Evolutionary conservation across 2,797 vertebrate genomes (phyloP).

Genomic region (Galagoides demidoff): DNA sequence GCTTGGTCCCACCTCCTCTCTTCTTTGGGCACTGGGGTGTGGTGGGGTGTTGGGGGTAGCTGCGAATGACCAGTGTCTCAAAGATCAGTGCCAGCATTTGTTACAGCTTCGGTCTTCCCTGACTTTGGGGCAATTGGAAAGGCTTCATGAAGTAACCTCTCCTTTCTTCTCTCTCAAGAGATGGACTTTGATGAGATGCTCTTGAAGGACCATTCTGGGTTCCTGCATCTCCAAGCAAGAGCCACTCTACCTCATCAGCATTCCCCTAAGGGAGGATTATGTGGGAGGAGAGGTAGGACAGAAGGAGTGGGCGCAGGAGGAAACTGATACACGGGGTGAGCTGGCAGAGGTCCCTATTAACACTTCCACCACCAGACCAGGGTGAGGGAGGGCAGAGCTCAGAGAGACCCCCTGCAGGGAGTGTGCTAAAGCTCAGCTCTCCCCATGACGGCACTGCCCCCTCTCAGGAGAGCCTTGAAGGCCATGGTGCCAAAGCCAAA

Average conservation of each 20-base stretch:
- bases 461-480: background rate
- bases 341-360: background rate
- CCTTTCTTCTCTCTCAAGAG: background rate
- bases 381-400: background rate
- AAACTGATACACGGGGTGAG: background rate
- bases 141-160: background rate
- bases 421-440: background rate
- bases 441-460: background rate
- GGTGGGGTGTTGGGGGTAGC: background rate
- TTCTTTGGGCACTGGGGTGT: background rate
- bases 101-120: background rate
- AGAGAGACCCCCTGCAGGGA: background rate
- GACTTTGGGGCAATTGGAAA: background rate
- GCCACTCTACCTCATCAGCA: background rate
- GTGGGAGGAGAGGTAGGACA: background rate
- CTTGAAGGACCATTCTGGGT: background rate
- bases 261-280: background rate
- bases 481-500: background rate
- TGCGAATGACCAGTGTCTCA: background rate
- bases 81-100: background rate
- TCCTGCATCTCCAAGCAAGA: background rate
- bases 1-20: background rate
- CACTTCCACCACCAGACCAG: background rate
- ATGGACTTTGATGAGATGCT: too few species aligned
- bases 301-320: background rate